These are phyloP conservation scores for Zaprionus capensis DNA, from an alignment of 1,140 invertebrate species.

Conservation along the genomic window DNA sequence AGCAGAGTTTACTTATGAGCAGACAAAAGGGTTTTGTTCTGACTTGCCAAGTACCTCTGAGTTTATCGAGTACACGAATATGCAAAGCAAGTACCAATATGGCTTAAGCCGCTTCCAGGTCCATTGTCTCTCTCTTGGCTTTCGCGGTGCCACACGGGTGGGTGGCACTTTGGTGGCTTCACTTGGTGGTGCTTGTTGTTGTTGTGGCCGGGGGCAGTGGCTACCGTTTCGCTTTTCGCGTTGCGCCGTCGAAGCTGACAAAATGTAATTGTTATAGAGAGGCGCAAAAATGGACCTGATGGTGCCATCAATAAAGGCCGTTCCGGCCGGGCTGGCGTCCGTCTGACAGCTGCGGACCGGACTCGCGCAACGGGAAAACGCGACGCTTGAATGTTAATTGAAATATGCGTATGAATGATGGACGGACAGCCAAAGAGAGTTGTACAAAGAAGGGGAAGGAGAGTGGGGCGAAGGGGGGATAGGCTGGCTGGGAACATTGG, in stretches of 20 bases:
- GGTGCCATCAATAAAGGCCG: slow-evolving; percentile 65
- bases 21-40: slow-evolving; percentile 57
- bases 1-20: slow-evolving; percentile 27
- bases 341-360: slow-evolving; percentile 30
- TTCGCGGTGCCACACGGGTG: slow-evolving; percentile 40
- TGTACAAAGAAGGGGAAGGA: neutral
- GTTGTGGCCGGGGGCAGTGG: slow-evolving; percentile 49
- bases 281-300: slow-evolving; percentile 67
- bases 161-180: slow-evolving; percentile 53
- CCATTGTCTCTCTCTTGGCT: slow-evolving; percentile 51
- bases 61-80: slow-evolving; percentile 24
- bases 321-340: slow-evolving; percentile 39
- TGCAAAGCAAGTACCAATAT: slow-evolving; percentile 15
- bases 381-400: slow-evolving; percentile 77
- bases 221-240: slow-evolving; percentile 59
- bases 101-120: slow-evolving; percentile 24
- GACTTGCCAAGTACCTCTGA: slow-evolving; percentile 52
- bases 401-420: slow-evolving; percentile 82
- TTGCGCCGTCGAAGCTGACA: slow-evolving; percentile 53
- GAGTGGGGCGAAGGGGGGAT: neutral
- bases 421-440: slow-evolving; percentile 47
- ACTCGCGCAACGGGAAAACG: slow-evolving; percentile 55
- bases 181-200: slow-evolving; percentile 18
- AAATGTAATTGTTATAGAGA: slow-evolving; percentile 76
- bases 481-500: slow-evolving; percentile 30